Evolutionary conservation across 1,140 invertebrate species (phyloP).

Genomic region (Drosophila rhopaloa): DNA sequence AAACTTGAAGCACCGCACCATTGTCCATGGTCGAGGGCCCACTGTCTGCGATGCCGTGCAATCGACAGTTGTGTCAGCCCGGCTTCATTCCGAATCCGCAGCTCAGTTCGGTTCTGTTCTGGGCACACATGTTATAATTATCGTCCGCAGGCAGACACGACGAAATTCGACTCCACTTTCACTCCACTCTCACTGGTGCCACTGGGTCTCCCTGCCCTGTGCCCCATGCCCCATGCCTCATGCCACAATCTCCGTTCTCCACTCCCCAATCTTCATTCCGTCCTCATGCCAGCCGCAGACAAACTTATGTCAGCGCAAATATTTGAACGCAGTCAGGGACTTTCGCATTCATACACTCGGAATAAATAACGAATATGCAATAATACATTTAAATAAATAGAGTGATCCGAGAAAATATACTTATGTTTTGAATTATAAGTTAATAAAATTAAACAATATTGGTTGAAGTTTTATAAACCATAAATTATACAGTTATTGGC

Average conservation of each 20-base stretch:
- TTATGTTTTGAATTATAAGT: too few species aligned
- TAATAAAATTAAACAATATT: too few species aligned
- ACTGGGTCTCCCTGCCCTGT: background rate
- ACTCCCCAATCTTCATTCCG: constrained; percentile 10
- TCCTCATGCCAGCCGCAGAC: constrained; percentile 71
- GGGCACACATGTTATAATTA: constrained; percentile 71
- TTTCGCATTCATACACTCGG: constrained; percentile 16
- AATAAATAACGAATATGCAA: background rate
- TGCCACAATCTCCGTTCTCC: background rate
- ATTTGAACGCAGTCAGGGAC: constrained; percentile 62
- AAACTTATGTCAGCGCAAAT: constrained; percentile 82
- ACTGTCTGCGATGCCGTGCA: constrained; percentile 4
- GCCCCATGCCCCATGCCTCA: constrained; percentile 34
- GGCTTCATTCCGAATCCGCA: constrained; percentile 8
- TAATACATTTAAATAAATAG: too few species aligned
- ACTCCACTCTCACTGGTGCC: constrained; percentile 11
- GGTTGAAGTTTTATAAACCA: too few species aligned
- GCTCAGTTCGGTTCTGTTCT: constrained; percentile 8
- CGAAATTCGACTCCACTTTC: constrained; percentile 25
- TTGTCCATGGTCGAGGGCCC: constrained; percentile 34
- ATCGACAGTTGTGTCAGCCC: constrained; percentile 7
- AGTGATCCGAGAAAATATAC: too few species aligned
- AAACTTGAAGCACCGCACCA: constrained; percentile 33
- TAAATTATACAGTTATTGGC: too few species aligned
- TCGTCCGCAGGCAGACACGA: constrained; percentile 70